phyloP scores from a whole-genome alignment of 1,140 invertebrate genomes.

The Rhysida immarginata region DNA sequence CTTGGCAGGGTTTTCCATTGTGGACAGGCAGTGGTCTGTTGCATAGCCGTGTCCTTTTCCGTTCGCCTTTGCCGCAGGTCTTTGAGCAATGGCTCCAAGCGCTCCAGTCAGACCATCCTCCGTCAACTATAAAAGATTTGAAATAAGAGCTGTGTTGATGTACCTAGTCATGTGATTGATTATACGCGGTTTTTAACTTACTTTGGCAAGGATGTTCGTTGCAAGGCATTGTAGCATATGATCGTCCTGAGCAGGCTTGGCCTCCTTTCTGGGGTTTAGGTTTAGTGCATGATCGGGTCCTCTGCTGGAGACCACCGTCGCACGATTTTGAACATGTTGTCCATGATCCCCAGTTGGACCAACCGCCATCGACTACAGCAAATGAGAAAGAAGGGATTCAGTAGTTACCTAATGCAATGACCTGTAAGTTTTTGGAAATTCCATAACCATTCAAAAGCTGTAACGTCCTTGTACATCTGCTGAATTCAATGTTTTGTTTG shows the following conservation, averaged over 20 bases:
- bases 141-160: too few species aligned
- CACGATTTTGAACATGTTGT: neutral
- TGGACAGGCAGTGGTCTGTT: slow-evolving; percentile 51
- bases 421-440: too few species aligned
- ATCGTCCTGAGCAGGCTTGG: neutral
- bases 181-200: too few species aligned
- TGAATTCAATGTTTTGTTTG: too few species aligned
- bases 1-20: slow-evolving; percentile 39
- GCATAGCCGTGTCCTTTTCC: slow-evolving; percentile 40
- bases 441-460: too few species aligned
- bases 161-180: too few species aligned
- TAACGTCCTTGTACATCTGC: too few species aligned
- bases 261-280: neutral
- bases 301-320: neutral
- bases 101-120: slow-evolving; percentile 58
- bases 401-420: too few species aligned
- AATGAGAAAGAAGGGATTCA: too few species aligned
- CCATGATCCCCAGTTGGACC: neutral
- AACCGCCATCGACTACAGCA: neutral
- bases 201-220: neutral
- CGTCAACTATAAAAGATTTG: slow-evolving; percentile 41
- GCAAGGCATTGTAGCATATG: neutral
- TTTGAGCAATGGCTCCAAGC: slow-evolving; percentile 44
- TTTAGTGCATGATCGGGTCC: neutral
- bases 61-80: slow-evolving; percentile 11